A percentile compares a stretch with the other conserved stretches of the same genome.
phyloP scores from a whole-genome alignment of 2,888 invertebrate genomes.

The Thymelicus acteon region DNA sequence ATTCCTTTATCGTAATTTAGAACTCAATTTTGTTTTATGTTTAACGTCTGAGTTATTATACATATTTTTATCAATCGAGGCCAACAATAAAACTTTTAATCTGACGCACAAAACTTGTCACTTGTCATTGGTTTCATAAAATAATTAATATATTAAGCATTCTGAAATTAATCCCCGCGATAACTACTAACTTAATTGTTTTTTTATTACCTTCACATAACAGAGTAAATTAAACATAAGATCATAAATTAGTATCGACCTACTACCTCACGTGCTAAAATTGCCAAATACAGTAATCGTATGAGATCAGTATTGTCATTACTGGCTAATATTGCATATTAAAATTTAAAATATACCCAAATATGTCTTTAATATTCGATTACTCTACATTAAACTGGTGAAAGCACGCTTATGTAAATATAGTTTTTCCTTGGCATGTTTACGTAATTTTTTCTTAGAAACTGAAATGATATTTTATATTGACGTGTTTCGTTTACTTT shows the following conservation, averaged over 20 bases:
- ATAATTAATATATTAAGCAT: too few relatives aligned
- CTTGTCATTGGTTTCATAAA: background rate
- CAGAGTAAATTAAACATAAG: background rate
- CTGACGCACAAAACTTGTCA: constrained; percentile 6
- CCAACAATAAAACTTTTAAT: background rate
- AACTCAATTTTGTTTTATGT: background rate
- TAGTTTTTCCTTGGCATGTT: constrained; percentile 2
- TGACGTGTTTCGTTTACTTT: too few relatives aligned
- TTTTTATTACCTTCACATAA: background rate
- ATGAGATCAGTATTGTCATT: background rate
- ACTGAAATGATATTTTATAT: background rate
- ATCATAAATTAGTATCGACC: too few relatives aligned
- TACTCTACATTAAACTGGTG: background rate
- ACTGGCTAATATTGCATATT: background rate
- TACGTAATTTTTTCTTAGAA: background rate
- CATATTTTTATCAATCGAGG: background rate
- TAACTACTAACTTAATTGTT: background rate
- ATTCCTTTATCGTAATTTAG: too few relatives aligned
- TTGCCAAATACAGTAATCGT: background rate
- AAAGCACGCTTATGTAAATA: background rate
- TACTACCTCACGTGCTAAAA: background rate
- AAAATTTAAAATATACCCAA: background rate
- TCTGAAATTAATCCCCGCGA: background rate
- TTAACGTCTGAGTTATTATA: background rate
- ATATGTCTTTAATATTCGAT: background rate